Evolutionary conservation across 1,140 invertebrate species (phyloP).

Genomic region (Matsumurasca onukii): DNA sequence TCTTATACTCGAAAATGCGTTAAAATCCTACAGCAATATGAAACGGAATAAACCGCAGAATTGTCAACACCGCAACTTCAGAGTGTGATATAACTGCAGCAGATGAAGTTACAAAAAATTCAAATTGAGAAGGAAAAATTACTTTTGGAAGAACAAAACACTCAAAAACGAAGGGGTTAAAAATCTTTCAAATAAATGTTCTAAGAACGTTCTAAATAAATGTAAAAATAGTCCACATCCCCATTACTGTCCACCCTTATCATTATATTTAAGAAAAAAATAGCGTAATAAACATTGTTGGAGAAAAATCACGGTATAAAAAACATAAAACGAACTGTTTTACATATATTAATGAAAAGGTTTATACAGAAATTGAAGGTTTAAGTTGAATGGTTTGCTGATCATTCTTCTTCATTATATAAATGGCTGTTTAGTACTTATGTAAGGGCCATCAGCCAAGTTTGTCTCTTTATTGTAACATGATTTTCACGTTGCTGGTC

Average conservation of each 20-base stretch:
- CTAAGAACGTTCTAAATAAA: too few relatives aligned
- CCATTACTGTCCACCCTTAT: neutral
- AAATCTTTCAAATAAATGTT: too few relatives aligned
- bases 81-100: neutral
- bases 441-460: too few relatives aligned
- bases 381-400: too few relatives aligned
- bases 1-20: neutral
- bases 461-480: too few relatives aligned
- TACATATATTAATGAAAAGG: neutral
- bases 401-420: too few relatives aligned
- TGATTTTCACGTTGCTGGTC: too few relatives aligned
- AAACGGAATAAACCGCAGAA: neutral
- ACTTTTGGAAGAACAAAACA: too few relatives aligned
- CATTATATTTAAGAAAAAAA: neutral
- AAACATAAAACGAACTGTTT: neutral
- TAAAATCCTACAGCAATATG: neutral
- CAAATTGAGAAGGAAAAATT: neutral
- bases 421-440: too few relatives aligned
- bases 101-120: neutral
- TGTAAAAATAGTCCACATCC: neutral
- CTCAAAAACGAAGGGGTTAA: too few relatives aligned
- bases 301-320: neutral
- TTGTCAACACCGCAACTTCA: neutral
- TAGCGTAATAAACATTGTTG: neutral
- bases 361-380: too few relatives aligned